Evolutionary conservation across 2,888 invertebrate species (phyloP).

Genomic region (Habrosyne pyritoides): DNA sequence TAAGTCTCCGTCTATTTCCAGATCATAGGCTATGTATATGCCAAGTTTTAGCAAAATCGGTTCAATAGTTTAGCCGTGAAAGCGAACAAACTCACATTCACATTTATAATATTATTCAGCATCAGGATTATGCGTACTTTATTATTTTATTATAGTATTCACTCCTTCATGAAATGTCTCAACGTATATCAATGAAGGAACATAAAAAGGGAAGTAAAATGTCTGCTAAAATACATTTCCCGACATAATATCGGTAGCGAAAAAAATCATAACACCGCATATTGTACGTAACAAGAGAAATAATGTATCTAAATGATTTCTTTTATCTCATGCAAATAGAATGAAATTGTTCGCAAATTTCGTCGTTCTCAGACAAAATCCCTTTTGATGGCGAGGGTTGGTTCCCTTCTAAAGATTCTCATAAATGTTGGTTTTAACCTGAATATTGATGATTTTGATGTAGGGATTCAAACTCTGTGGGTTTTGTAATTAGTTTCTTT

Average conservation of each 20-base stretch:
- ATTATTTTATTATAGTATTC: no score
- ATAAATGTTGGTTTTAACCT: slow-evolving; percentile 29
- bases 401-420: slow-evolving; percentile 35
- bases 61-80: no score
- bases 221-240: slow-evolving; percentile 21
- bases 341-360: slow-evolving; percentile 38
- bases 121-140: no score
- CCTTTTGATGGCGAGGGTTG: slow-evolving; percentile 44
- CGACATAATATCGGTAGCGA: slow-evolving; percentile 27
- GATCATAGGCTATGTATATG: no score
- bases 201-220: slow-evolving; percentile 9
- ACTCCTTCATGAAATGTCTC: neutral
- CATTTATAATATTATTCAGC: no score
- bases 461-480: slow-evolving; percentile 19
- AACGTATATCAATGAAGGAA: neutral
- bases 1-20: no score
- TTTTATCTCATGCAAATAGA: slow-evolving; percentile 33
- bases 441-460: slow-evolving; percentile 30
- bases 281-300: slow-evolving; percentile 25
- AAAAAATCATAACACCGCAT: slow-evolving; percentile 25
- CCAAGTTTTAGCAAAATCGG: no score
- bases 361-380: slow-evolving; percentile 32
- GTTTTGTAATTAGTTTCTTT: neutral
- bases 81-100: no score
- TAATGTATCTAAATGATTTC: slow-evolving; percentile 40